Conservation (phyloP, 2,888 invertebrate genomes). For the Caenorhabditis uteleia region DNA sequence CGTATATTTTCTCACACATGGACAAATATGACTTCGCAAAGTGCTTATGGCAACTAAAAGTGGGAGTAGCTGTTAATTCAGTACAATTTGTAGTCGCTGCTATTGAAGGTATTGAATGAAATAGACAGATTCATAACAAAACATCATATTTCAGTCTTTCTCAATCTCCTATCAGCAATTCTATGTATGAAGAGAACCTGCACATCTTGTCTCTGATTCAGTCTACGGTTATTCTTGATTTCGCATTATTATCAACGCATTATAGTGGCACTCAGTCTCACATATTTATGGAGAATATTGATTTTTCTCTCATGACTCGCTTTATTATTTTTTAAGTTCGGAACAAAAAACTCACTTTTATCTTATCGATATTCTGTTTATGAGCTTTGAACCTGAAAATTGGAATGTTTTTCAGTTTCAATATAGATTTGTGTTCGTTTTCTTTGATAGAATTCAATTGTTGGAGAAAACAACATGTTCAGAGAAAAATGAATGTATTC, state of each 20-base stretch:
- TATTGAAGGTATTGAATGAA: constrained; percentile 41
- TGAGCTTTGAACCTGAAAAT: too few species aligned
- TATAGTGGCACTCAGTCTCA: background rate
- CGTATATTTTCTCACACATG: constrained; percentile 66
- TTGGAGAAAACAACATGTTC: background rate
- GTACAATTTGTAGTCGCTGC: constrained; percentile 64
- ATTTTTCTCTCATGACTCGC: background rate
- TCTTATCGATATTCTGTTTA: too few species aligned
- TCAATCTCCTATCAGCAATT: constrained; percentile 59
- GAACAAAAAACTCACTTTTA: background rate
- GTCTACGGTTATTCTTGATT: background rate
- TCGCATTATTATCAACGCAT: constrained; percentile 12
- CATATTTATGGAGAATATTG: too few species aligned
- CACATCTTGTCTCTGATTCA: constrained; percentile 28
- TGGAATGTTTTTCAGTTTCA: background rate
- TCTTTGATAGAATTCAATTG: background rate
- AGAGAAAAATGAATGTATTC: background rate
- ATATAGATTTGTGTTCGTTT: background rate
- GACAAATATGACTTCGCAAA: constrained; percentile 63
- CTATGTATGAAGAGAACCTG: constrained; percentile 62
- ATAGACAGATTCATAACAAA: background rate
- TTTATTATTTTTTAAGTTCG: background rate
- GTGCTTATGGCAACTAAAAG: constrained; percentile 59
- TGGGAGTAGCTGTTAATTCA: constrained; percentile 66
- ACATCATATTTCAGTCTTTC: constrained; percentile 51